Percentiles rank a stretch among this genome's conserved stretches.
These are phyloP conservation scores for Colletes latitarsis DNA, from an alignment of 1,140 invertebrate species.

Conservation along the genomic window DNA sequence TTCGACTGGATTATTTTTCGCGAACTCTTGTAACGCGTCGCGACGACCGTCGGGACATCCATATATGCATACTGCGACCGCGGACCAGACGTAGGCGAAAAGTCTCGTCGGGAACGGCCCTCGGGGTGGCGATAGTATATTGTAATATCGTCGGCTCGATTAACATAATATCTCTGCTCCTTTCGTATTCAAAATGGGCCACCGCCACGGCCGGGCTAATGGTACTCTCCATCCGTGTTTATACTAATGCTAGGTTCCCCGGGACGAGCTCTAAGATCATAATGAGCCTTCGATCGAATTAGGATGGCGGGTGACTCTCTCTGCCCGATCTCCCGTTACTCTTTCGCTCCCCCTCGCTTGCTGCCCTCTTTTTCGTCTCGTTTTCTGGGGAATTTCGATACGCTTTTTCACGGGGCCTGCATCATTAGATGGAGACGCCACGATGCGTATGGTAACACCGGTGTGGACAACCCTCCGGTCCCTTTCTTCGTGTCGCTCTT, in stretches of 20 bases:
- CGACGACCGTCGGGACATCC: constrained; percentile 18
- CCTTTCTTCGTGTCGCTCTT: neutral
- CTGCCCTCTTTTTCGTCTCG: neutral
- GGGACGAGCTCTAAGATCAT: constrained; percentile 71
- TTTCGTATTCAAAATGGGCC: constrained; percentile 76
- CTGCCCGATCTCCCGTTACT: constrained; percentile 38
- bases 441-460: constrained; percentile 21
- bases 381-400: constrained; percentile 31
- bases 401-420: constrained; percentile 34
- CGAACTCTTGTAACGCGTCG: constrained; percentile 14
- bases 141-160: constrained; percentile 70
- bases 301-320: constrained; percentile 65
- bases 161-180: constrained; percentile 77
- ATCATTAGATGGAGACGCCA: constrained; percentile 26
- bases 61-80: constrained; percentile 27
- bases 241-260: constrained; percentile 76
- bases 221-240: constrained; percentile 76
- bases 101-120: constrained; percentile 43
- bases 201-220: constrained; percentile 67
- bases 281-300: constrained; percentile 76
- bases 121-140: constrained; percentile 59
- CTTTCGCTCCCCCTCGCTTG: constrained; percentile 19
- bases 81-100: constrained; percentile 58
- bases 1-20: neutral
- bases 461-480: constrained; percentile 14